These are phyloP conservation scores for Lepidurus packardi DNA, from an alignment of 1,140 invertebrate species.

Conservation along the genomic window DNA sequence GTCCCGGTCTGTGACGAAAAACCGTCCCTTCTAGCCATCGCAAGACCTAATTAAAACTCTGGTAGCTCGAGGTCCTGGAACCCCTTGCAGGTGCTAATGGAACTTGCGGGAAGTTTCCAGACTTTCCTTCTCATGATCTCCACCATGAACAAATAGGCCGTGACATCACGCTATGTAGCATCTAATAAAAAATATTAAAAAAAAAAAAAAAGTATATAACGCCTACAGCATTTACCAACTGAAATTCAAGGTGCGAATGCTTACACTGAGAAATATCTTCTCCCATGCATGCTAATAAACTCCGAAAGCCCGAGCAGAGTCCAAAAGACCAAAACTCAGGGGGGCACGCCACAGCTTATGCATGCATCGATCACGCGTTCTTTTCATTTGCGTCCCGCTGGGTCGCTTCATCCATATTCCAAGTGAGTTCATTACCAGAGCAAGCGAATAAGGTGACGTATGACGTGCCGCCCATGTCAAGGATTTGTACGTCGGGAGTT, in stretches of 20 bases:
- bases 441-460: conserved; percentile 16
- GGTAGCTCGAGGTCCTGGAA: neutral
- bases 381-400: conserved; percentile 35
- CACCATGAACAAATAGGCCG: too few relatives aligned
- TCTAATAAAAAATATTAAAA: too few relatives aligned
- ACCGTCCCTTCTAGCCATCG: conserved; percentile 5
- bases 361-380: conserved; percentile 33
- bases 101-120: neutral
- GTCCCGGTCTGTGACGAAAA: neutral
- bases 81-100: neutral
- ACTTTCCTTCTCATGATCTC: neutral
- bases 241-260: neutral
- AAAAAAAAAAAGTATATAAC: too few relatives aligned
- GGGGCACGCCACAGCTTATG: conserved; percentile 6
- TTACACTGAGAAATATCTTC: neutral
- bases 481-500: too few relatives aligned
- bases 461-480: neutral
- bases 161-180: too few relatives aligned
- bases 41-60: neutral
- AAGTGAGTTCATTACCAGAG: conserved; percentile 32
- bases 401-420: conserved; percentile 33
- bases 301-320: neutral
- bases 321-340: neutral
- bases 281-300: neutral
- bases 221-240: too few relatives aligned